Conservation (phyloP, 2,797 vertebrate genomes). For the Leuciscus waleckii region DNA sequence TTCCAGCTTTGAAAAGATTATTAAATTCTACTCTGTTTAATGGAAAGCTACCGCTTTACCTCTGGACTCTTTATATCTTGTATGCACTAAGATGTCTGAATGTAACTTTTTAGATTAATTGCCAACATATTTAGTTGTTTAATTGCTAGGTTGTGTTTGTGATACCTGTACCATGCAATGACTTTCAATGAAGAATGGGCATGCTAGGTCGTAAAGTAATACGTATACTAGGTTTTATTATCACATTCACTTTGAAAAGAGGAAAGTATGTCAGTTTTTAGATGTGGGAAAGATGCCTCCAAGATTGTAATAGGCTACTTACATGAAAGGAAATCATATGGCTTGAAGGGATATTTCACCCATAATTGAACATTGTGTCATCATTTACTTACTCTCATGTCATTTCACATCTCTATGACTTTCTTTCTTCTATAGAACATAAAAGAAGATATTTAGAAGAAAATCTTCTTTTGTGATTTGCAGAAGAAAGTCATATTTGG, state of each 20-base stretch:
- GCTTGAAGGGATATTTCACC: neutral
- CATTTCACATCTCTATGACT: neutral
- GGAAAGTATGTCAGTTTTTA: neutral
- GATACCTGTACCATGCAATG: neutral
- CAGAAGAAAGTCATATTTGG: neutral
- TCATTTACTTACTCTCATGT: neutral
- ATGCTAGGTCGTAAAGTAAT: neutral
- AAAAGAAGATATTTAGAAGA: neutral
- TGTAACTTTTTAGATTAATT: neutral
- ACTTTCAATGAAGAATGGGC: neutral
- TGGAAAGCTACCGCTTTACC: conserved; percentile 2
- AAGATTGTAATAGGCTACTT: neutral
- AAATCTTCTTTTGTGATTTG: neutral
- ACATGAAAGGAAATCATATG: neutral
- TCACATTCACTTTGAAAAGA: neutral
- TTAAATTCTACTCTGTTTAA: neutral
- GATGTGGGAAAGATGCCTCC: neutral
- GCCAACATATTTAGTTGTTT: neutral
- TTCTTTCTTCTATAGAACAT: neutral
- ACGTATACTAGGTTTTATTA: neutral
- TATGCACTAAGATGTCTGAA: neutral
- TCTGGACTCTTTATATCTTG: neutral
- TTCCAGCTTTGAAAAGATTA: neutral
- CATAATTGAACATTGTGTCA: neutral
- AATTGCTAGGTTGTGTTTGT: neutral